Evolutionary conservation across 2,888 invertebrate species (phyloP), one percentile per base, ranked within the genome.

Genomic region (Metopia argyrocephala): DNA sequence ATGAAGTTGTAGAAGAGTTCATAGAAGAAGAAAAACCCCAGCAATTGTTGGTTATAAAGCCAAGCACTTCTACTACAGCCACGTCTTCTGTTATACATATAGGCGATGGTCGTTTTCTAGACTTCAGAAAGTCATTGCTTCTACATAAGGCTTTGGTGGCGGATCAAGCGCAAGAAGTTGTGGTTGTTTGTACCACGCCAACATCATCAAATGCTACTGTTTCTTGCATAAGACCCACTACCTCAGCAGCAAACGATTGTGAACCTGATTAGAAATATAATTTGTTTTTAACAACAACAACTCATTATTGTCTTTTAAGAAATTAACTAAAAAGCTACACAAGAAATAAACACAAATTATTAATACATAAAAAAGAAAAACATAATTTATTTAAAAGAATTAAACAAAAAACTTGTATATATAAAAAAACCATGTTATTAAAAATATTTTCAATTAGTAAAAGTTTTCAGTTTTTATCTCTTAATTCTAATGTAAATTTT

Each of bases 241-340:
- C 82, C 75, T 82, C 82, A 68, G 82, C 83, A 74, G 66, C 56
- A 75, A 84, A 82, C 82, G 76, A 84, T 82, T 83, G 78, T 83
- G 83, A 84, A 84, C 84, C 84, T 84, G 84, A 84, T 84, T 82
- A 82, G 76, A 81, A 81, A 62, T 81, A 70, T 70, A 78, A 81
- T 74, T 54, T 45, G n/a, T n/a, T n/a, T n/a, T 38, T 31, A 12
- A 31, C 7, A 61, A 54, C 54, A 45, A 71, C 65, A 80, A 76
- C 73, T 80, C 64, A 73, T n/a, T n/a, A 31, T 73, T 73, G 64
- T 71, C 70, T 70, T 75, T 31, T 12, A 31, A 31, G 12, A 31
- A 59, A 62, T 50, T 64, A 71, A 45, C 50, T 48, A 45, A 54
- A 66, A 59, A 65, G 52, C 31, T 73, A 78, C 74, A 78, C 80